These are phyloP conservation scores for Diaprepes abbreviatus DNA, from an alignment of 2,888 invertebrate species.

Conservation along the genomic window DNA sequence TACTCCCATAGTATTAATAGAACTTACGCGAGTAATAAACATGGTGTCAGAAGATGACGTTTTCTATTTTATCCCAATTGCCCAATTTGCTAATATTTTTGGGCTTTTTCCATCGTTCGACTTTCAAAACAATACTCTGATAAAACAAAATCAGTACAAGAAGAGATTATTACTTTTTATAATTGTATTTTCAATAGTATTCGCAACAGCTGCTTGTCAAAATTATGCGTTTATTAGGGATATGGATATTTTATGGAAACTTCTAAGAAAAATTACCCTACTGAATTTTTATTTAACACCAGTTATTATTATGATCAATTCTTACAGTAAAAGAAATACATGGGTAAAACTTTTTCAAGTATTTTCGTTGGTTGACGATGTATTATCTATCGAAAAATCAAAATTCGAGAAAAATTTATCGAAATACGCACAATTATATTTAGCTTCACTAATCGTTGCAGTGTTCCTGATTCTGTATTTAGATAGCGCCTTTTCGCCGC, in stretches of 20 bases:
- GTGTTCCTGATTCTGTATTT: neutral
- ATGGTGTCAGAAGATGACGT: neutral
- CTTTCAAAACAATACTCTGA: neutral
- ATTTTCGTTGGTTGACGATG: neutral
- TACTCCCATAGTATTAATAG: too few relatives aligned
- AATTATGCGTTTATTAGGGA: too few relatives aligned
- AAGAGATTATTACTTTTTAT: neutral
- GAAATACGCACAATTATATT: neutral
- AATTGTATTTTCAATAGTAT: neutral
- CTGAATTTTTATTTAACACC: neutral
- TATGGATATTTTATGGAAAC: too few relatives aligned
- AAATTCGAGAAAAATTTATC: too few relatives aligned
- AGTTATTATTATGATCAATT: neutral
- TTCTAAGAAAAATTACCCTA: too few relatives aligned
- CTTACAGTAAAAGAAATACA: neutral
- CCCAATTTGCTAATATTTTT: neutral
- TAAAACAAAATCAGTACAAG: neutral
- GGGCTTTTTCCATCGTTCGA: neutral
- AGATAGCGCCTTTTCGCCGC: too few relatives aligned
- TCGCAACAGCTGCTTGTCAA: too few relatives aligned
- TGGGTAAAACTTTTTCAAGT: neutral
- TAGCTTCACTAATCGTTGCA: neutral
- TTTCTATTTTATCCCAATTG: neutral
- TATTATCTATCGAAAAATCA: neutral
- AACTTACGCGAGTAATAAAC: too few relatives aligned